Evolutionary conservation across 1,140 invertebrate species (phyloP).

Genomic region (Cyclina sinensis): DNA sequence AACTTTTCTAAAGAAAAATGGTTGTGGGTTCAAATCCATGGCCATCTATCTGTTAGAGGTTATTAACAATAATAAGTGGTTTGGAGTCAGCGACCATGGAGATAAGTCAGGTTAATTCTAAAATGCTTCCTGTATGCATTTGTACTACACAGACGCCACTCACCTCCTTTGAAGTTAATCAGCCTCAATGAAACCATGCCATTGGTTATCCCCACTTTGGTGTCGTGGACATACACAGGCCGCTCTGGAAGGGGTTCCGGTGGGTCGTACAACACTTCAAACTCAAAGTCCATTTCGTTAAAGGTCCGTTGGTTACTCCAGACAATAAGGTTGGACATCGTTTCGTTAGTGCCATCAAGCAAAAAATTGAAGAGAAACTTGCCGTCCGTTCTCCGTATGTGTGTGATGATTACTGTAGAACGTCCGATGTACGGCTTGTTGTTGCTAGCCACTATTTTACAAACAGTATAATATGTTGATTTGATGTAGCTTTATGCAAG

Average conservation of each 20-base stretch:
- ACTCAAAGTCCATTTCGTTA: slow-evolving; percentile 18
- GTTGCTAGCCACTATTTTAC: not conserved
- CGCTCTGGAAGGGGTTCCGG: not conserved
- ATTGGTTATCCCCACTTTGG: not conserved
- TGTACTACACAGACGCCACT: no score
- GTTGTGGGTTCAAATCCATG: no score
- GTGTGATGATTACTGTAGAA: not conserved
- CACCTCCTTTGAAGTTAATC: slow-evolving; percentile 5
- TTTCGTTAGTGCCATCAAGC: slow-evolving; percentile 38
- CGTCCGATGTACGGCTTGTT: slow-evolving; percentile 30
- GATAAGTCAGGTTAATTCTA: no score
- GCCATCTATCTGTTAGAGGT: no score
- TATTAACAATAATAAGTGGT: no score
- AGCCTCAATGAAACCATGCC: slow-evolving; percentile 1
- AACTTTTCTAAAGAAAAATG: no score
- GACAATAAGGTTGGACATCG: not conserved
- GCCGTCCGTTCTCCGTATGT: slow-evolving; percentile 3
- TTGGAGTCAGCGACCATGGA: no score
- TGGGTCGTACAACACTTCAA: slow-evolving; percentile 3
- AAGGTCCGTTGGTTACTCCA: slow-evolving; percentile 45
- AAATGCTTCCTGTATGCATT: no score
- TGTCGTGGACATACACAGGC: slow-evolving; percentile 7
- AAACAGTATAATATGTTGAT: no score
- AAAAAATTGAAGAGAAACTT: slow-evolving; percentile 16
- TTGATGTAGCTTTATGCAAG: no score